Base-by-base conservation (phyloP, 2,888 invertebrate genomes). In the Criorhina ranunculi region DNA sequence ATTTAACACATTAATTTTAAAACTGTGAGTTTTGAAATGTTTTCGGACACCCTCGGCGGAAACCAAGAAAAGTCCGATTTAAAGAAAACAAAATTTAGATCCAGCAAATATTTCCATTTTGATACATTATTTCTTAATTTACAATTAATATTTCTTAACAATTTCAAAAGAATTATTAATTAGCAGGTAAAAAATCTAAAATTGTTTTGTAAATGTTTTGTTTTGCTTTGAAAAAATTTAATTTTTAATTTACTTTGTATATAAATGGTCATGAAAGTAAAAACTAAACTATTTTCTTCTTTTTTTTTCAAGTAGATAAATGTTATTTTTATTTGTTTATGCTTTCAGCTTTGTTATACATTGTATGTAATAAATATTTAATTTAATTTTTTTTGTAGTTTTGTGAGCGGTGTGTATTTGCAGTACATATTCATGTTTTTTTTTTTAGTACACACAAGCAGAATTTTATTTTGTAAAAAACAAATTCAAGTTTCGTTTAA, bases 171-270 rank as follows among this genome's bases (percentile, higher is more conserved):
- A 78, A 78, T 66, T 77, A 40, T 78, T 53, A 59, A 70, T 55
- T 59, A 82, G 77, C 72, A 46, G 60, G 82, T 82, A 82, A 82
- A 82, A 82, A 82, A 82, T 82, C 82, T 82, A 82, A 53, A 82
- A 29, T 77, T 72, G 51, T 60, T 70, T 77, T 82, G 78, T 82
- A 77, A 78, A 78, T 53, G 70, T 70, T 60, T 57, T 57, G 31
- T 29, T 49, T 60, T 62, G n/a, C 37, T 80, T 69, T 49, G 17
- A 37, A 55, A 67, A 70, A 51, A 69, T 75, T 55, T 40, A 42
- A 62, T 51, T 81, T 70, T 37, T 17, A 57, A 29, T 49, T 70
- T 40, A 33, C 57, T 57, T 77, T 64, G 46, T 72, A 70, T 77
- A 72, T 44, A 53, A 62, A 76, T 76, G 57, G 62, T 76, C 42